These are phyloP conservation scores for Plutomurus gul DNA, from an alignment of 1,140 invertebrate genomes.

Conservation along the genomic window DNA sequence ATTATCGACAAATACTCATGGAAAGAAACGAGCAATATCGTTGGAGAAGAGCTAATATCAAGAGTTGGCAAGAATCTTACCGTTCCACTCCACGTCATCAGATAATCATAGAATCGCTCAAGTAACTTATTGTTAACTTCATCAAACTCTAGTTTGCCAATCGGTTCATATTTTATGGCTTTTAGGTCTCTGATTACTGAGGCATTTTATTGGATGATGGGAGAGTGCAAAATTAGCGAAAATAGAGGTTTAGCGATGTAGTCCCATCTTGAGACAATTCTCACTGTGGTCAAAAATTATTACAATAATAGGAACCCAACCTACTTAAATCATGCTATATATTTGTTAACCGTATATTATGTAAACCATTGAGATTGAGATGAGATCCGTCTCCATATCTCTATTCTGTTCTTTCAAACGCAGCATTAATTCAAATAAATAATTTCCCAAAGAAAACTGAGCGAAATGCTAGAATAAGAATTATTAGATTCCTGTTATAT, in stretches of 20 bases:
- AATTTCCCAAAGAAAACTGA: no score
- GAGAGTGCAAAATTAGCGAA: background rate
- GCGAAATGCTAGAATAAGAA: no score
- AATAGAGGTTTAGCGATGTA: background rate
- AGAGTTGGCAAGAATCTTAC: slow-evolving; percentile 76
- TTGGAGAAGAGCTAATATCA: slow-evolving; percentile 71
- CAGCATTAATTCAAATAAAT: no score
- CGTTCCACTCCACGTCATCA: slow-evolving; percentile 78
- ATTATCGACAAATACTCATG: slow-evolving; percentile 86
- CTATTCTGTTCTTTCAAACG: no score
- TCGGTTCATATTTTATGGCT: background rate
- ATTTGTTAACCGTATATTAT: background rate
- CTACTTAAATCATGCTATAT: no score
- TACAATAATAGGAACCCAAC: no score
- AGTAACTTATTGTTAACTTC: slow-evolving; percentile 52
- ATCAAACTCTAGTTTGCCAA: background rate
- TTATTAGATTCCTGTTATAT: no score
- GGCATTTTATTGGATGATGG: background rate
- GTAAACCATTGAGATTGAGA: no score
- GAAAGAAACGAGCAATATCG: slow-evolving; percentile 73
- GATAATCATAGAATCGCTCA: slow-evolving; percentile 60
- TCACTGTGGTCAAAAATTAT: no score
- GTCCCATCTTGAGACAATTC: no score
- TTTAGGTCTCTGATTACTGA: background rate
- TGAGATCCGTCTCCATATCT: no score